phyloP scores from a whole-genome alignment of 2,888 invertebrate species.

The Nesidiocoris tenuis region DNA sequence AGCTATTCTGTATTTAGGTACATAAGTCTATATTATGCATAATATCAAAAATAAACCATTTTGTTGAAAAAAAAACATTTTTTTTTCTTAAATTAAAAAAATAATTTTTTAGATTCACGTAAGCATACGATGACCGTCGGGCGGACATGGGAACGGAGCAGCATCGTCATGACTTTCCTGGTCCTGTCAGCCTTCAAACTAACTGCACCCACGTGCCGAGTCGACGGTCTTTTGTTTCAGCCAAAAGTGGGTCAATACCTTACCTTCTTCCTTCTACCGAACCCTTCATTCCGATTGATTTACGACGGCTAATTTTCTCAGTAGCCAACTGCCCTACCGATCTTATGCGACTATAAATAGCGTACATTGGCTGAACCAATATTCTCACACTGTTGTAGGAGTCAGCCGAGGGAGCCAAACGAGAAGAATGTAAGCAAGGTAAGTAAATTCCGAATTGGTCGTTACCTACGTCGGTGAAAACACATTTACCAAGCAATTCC shows the following conservation, averaged over 20 bases:
- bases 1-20: too few relatives aligned
- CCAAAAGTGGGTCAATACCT: conserved; percentile 26
- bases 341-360: neutral
- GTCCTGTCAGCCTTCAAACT: conserved; percentile 21
- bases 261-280: neutral
- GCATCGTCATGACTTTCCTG: conserved; percentile 14
- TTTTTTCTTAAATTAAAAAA: too few relatives aligned
- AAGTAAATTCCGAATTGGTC: too few relatives aligned
- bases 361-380: neutral
- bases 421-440: conserved; percentile 26
- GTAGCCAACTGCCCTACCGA: neutral
- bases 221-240: conserved; percentile 1
- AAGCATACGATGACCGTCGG: conserved; percentile 16
- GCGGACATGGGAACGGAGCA: conserved; percentile 1
- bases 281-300: conserved; percentile 5
- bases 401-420: conserved; percentile 1
- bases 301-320: conserved; percentile 2
- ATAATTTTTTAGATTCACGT: too few relatives aligned
- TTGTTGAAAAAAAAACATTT: too few relatives aligned
- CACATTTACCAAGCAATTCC: too few relatives aligned
- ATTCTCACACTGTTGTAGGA: conserved; percentile 11
- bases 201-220: neutral
- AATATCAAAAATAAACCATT: too few relatives aligned
- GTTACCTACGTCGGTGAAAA: too few relatives aligned
- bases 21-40: too few relatives aligned